Evolutionary conservation across 1,140 invertebrate genomes (phyloP).

Genomic region (Drosophila watanabei): DNA sequence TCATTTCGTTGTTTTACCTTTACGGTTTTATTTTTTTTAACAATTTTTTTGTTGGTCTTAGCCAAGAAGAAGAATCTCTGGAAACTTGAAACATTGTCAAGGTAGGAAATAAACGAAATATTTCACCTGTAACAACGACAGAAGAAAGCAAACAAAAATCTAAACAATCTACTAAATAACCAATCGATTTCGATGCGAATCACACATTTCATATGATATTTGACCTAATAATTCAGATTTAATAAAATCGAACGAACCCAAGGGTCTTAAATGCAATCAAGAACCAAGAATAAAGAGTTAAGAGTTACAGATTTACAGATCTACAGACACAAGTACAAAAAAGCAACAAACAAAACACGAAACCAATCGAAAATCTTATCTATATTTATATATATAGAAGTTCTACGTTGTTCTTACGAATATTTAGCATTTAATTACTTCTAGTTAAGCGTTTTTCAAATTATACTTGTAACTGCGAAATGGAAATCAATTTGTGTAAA

Average conservation of each 20-base stretch:
- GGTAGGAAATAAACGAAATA: slow-evolving; percentile 36
- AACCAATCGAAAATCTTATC: slow-evolving; percentile 52
- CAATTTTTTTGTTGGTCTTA: slow-evolving; percentile 6
- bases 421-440: slow-evolving; percentile 41
- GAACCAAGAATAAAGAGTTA: slow-evolving; percentile 20
- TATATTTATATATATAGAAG: slow-evolving; percentile 25
- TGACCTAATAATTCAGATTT: slow-evolving; percentile 11
- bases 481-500: slow-evolving; percentile 41
- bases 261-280: slow-evolving; percentile 40
- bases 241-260: slow-evolving; percentile 7
- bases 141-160: slow-evolving; percentile 9
- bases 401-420: slow-evolving; percentile 48
- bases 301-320: slow-evolving; percentile 38
- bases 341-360: slow-evolving; percentile 47
- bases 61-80: slow-evolving; percentile 45
- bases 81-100: slow-evolving; percentile 48
- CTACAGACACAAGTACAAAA: slow-evolving; percentile 52
- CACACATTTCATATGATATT: slow-evolving; percentile 11
- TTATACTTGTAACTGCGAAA: slow-evolving; percentile 39
- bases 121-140: slow-evolving; percentile 46
- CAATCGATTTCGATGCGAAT: slow-evolving; percentile 19
- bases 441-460: slow-evolving; percentile 43
- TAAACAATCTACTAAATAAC: slow-evolving; percentile 39
- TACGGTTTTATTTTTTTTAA: slow-evolving; percentile 21
- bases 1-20: slow-evolving; percentile 32